phyloP scores from a whole-genome alignment of 2,113 vertebrate genomes.

The Amblyornis subalaris region DNA sequence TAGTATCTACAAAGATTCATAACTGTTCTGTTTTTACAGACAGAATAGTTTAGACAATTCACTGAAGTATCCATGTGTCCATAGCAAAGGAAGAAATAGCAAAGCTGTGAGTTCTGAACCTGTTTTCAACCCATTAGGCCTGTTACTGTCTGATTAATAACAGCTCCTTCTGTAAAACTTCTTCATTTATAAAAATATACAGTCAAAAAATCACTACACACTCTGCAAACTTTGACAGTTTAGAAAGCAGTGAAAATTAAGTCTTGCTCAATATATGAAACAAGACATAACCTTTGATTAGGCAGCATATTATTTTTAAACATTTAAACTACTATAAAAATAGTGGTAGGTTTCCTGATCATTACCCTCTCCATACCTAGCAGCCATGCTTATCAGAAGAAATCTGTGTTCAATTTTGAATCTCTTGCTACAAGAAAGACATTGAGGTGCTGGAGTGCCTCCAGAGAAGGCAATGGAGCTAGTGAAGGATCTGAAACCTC shows the following conservation, averaged over 20 bases:
- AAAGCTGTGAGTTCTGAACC: neutral
- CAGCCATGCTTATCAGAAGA: neutral
- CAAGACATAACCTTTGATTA: neutral
- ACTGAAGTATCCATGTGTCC: neutral
- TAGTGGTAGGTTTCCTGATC: neutral
- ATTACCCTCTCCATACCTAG: neutral
- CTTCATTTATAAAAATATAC: neutral
- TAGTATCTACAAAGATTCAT: neutral
- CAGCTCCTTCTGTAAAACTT: neutral
- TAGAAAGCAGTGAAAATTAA: neutral
- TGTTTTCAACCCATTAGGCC: neutral
- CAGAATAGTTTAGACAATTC: neutral
- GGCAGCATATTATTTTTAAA: neutral
- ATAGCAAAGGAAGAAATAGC: neutral
- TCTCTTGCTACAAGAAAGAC: neutral
- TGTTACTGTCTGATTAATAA: neutral
- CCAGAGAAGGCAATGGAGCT: neutral
- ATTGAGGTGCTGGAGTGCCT: neutral
- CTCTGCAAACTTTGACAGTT: neutral
- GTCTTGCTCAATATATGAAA: neutral
- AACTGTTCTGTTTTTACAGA: neutral
- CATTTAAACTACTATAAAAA: neutral
- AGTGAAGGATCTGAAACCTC: neutral
- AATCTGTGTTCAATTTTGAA: neutral
- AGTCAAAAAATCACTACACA: neutral